Conservation (phyloP, 2,888 invertebrate genomes). For the Gonocerus acuteangulatus region DNA sequence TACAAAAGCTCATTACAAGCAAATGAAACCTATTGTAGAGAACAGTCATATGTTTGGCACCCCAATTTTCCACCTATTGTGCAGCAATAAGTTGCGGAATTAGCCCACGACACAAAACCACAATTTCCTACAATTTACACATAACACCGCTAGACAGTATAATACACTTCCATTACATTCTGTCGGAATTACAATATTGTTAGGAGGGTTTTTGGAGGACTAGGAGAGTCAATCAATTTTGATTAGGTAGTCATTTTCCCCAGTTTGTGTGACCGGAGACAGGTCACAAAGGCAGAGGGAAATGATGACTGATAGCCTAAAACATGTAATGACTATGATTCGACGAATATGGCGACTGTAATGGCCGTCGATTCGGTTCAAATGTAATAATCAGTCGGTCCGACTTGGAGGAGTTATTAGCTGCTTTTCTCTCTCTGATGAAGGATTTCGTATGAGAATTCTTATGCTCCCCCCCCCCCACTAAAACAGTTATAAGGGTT, state of each 20-base stretch:
- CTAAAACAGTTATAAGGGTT: neutral
- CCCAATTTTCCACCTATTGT: neutral
- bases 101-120: neutral
- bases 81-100: neutral
- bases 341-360: slow-evolving; percentile 7
- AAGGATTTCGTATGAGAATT: neutral
- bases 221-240: slow-evolving; percentile 16
- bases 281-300: neutral
- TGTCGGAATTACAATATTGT: too few species aligned
- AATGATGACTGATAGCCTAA: slow-evolving; percentile 17
- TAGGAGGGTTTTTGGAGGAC: too few species aligned
- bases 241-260: slow-evolving; percentile 12
- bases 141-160: neutral
- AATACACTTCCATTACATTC: too few species aligned
- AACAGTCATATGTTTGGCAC: too few species aligned
- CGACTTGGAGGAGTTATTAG: slow-evolving; percentile 4
- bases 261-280: neutral
- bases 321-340: slow-evolving; percentile 9
- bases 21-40: too few species aligned
- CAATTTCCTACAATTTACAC: slow-evolving; percentile 1
- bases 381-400: slow-evolving; percentile 12
- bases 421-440: neutral
- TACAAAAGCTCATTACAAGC: too few species aligned
- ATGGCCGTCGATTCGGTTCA: slow-evolving; percentile 8
- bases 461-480: neutral